phyloP scores from a whole-genome alignment of 2,113 vertebrate species.

The Alligator sinensis region DNA sequence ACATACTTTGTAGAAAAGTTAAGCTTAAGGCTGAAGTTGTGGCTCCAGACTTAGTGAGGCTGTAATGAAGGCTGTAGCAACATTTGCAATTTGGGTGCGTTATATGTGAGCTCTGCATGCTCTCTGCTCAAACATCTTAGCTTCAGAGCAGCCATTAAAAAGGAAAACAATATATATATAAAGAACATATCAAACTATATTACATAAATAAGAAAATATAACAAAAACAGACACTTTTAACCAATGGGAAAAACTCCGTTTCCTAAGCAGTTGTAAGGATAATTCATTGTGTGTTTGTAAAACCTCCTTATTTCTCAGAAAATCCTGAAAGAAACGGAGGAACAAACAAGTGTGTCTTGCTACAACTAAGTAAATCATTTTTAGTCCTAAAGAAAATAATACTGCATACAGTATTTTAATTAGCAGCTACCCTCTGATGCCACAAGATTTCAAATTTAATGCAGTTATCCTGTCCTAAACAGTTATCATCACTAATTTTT shows the following conservation, averaged over 20 bases:
- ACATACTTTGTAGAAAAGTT: slow-evolving; percentile 57
- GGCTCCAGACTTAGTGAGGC: slow-evolving; percentile 7
- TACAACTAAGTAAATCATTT: not conserved
- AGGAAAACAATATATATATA: not conserved
- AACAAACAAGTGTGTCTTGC: not conserved
- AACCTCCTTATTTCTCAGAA: no score
- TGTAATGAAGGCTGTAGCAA: slow-evolving; percentile 41
- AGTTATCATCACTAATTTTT: not conserved
- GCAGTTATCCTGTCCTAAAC: not conserved
- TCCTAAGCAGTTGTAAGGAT: not conserved
- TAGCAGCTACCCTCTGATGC: not conserved
- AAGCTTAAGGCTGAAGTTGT: slow-evolving; percentile 62
- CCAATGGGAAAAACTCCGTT: not conserved
- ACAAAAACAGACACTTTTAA: not conserved
- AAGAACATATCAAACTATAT: not conserved
- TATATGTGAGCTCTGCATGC: not conserved
- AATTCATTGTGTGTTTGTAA: not conserved
- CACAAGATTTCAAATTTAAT: not conserved
- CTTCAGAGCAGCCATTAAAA: not conserved
- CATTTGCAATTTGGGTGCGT: slow-evolving; percentile 22
- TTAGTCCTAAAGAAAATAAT: not conserved
- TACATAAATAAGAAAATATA: not conserved
- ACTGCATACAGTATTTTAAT: not conserved
- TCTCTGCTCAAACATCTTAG: slow-evolving; percentile 29
- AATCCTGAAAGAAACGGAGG: not conserved